phyloP scores from a whole-genome alignment of 2,113 vertebrate genomes.

The Cyprinodon brontotheroides region DNA sequence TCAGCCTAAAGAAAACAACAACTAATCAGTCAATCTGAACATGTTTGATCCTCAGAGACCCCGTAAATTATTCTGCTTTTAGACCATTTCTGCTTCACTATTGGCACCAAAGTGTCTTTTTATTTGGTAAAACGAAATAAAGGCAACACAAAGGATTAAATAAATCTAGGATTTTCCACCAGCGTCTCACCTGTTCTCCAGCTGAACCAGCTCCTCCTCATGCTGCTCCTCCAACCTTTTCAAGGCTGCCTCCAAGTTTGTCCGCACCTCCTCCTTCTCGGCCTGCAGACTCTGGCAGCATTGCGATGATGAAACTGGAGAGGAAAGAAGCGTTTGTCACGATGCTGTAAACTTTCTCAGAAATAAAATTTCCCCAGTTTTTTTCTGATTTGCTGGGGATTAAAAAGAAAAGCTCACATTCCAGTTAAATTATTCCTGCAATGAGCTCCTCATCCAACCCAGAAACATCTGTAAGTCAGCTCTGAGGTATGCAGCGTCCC shows the following conservation, averaged over 20 bases:
- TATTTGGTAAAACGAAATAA: too few species aligned
- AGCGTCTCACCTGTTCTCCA: conserved; percentile 81
- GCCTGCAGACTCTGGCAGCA: conserved; percentile 86
- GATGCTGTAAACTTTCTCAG: background rate
- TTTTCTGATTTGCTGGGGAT: too few species aligned
- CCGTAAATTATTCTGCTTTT: too few species aligned
- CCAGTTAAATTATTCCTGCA: conserved; percentile 35
- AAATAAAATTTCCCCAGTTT: background rate
- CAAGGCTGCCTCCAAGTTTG: conserved; percentile 82
- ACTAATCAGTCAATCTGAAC: too few species aligned
- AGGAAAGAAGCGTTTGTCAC: background rate
- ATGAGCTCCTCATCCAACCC: conserved; percentile 7
- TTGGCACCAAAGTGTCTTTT: too few species aligned
- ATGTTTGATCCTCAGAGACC: too few species aligned
- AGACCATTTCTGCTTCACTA: too few species aligned
- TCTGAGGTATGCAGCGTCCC: conserved; percentile 27
- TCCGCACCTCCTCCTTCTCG: conserved; percentile 86
- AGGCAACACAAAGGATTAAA: background rate
- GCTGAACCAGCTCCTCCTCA: conserved; percentile 82
- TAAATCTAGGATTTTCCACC: background rate
- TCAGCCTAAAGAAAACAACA: too few species aligned
- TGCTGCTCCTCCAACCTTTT: conserved; percentile 86
- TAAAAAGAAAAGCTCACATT: conserved; percentile 37
- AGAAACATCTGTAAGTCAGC: conserved; percentile 45
- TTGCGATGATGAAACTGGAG: conserved; percentile 79